Evolutionary conservation across 2,888 invertebrate species (phyloP), one percentile per base, ranked within the genome.

Genomic region (Sesamia inferens): DNA sequence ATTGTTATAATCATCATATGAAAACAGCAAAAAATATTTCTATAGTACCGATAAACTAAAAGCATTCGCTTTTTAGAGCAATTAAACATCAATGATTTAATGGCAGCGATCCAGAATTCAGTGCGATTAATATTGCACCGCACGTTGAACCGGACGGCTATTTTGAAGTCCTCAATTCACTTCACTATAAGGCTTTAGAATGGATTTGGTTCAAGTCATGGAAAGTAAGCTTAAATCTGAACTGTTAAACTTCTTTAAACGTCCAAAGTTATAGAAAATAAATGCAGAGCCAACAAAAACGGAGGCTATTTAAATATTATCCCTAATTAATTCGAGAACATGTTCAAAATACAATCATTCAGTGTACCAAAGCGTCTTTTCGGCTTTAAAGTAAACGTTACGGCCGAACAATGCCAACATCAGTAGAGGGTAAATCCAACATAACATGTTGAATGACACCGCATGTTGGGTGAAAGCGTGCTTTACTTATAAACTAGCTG

Each of bases 81-180:
- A 88, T 89, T 89, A 88, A 83, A 83, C 76, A 78, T 81, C 82
- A 85, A 85, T 85, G 82, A 87, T 88, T 88, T 83, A 88, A 87
- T 88, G 77, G 85, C 68, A 82, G 61, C 81, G 61, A 81, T 85
- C 74, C 76, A 83, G 84, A 85, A 87, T 85, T 84, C 79, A 79
- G 69, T 72, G 81, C 85, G 86, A 91, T 92, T 91, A 90, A 90
- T 90, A 88, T 88, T 85, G 78, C 79, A 83, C 74, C 71, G 88
- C 82, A 85, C 84, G 78, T 76, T 81, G 69, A 81, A 79, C 77
- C 70, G 76, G 74, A 74, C 68, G 81, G 77, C 85, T 83, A 87
- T 87, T 88, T 83, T 77, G 75, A 85, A 85, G 82, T 79, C 76
- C 79, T 80, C 85, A 79, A 86, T 87, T 85, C 79, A 79, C 69